These are phyloP conservation scores for Podabrus alpinus DNA, from an alignment of 2,888 invertebrate genomes.

Conservation along the genomic window DNA sequence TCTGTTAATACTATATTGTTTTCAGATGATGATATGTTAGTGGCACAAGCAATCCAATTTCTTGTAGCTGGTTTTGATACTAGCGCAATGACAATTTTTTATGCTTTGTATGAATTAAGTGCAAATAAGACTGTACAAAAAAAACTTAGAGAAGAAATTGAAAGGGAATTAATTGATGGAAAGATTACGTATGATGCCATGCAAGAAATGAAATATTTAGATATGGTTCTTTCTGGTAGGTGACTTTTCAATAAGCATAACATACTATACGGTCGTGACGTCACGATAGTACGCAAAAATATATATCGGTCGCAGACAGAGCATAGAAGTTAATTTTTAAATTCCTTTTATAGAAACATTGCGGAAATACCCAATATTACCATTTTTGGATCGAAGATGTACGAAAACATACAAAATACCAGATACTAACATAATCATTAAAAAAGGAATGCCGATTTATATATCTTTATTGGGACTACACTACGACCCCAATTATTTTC, in stretches of 20 bases:
- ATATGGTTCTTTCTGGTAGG: conserved; percentile 14
- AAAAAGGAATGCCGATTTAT: conserved; percentile 44
- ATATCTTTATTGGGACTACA: conserved; percentile 45
- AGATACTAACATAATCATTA: conserved; percentile 35
- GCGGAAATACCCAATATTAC: conserved; percentile 45
- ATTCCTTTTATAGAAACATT: not conserved
- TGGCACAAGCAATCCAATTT: conserved; percentile 51
- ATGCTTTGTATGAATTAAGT: conserved; percentile 51
- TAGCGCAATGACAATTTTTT: conserved; percentile 50
- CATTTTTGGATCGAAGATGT: conserved; percentile 38
- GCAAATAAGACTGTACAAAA: conserved; percentile 50
- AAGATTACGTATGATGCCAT: conserved; percentile 14
- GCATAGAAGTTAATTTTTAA: not conserved
- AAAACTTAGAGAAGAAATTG: conserved; percentile 51
- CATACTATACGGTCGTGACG: no score
- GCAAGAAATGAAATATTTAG: conserved; percentile 8
- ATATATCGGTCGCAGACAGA: no score
- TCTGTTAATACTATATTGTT: not conserved
- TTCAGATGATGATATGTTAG: conserved; percentile 6
- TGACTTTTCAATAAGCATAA: no score
- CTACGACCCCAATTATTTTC: conserved; percentile 44
- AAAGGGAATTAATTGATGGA: conserved; percentile 33
- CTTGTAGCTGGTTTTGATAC: conserved; percentile 57
- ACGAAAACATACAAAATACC: conserved; percentile 40
- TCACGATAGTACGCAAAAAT: no score